Evolutionary conservation across 2,888 invertebrate genomes (phyloP).

Genomic region (Philonicus albiceps): DNA sequence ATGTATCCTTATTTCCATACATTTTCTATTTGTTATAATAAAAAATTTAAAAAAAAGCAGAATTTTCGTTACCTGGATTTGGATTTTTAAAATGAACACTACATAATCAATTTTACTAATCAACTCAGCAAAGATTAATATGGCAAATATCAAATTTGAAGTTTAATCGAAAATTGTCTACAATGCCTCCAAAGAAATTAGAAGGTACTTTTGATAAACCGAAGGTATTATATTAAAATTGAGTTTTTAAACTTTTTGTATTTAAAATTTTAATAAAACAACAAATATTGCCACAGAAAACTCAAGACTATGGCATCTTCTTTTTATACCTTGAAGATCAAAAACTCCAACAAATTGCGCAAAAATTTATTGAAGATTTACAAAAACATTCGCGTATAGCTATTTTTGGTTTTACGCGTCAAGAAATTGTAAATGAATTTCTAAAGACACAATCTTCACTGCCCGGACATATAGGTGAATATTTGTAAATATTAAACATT

Average conservation of each 20-base stretch:
- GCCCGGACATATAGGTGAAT: background rate
- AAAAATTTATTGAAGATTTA: conserved; percentile 30
- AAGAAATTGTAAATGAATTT: conserved; percentile 30
- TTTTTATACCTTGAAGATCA: conserved; percentile 25
- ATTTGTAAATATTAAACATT: background rate
- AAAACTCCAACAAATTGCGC: conserved; percentile 1
- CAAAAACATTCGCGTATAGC: conserved; percentile 25
- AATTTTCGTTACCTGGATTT: too few relatives aligned
- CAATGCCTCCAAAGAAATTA: background rate
- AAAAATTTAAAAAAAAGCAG: too few relatives aligned
- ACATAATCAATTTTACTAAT: background rate
- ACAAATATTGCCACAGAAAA: background rate
- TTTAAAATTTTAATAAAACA: background rate
- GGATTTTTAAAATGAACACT: too few relatives aligned
- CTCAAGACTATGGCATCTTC: conserved; percentile 24
- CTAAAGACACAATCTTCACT: background rate
- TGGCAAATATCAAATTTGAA: background rate
- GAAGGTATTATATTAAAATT: background rate
- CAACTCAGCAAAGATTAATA: background rate
- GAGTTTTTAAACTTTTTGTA: too few relatives aligned
- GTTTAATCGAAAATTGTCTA: background rate
- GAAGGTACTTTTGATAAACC: background rate
- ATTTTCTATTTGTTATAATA: too few relatives aligned
- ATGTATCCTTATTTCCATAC: too few relatives aligned
- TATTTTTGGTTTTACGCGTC: conserved; percentile 29